These are phyloP conservation scores for Drosophila cyrtoloma DNA, from an alignment of 2,888 invertebrate species.

Conservation along the genomic window DNA sequence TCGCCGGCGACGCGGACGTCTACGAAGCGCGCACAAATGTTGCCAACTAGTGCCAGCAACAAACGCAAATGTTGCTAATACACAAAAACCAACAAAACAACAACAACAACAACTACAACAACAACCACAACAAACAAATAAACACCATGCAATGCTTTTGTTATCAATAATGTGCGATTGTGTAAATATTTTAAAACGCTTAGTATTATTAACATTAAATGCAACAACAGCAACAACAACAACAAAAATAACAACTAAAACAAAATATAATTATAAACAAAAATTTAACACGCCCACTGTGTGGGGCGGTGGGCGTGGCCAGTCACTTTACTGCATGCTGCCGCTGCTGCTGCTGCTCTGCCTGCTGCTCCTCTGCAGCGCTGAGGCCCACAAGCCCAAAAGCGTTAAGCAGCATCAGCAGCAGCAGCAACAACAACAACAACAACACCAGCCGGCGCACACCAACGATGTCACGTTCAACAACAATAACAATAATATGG, in stretches of 20 bases:
- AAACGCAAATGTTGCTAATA: constrained; percentile 54
- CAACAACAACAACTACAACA: constrained; percentile 19
- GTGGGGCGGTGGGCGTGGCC: constrained; percentile 40
- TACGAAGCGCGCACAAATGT: constrained; percentile 74
- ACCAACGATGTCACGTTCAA: constrained; percentile 59
- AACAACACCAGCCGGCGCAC: constrained; percentile 60
- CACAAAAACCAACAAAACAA: constrained; percentile 47
- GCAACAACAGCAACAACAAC: constrained; percentile 54
- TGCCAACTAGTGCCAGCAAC: constrained; percentile 68
- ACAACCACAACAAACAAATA: constrained; percentile 44
- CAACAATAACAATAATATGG: constrained; percentile 44
- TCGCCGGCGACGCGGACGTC: constrained; percentile 84
- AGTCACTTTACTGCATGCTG: constrained; percentile 44
- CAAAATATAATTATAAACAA: constrained; percentile 8
- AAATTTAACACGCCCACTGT: constrained; percentile 30
- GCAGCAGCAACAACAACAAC: constrained; percentile 51
- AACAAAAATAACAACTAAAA: constrained; percentile 28
- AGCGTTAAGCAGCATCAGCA: constrained; percentile 73
- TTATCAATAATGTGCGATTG: constrained; percentile 80
- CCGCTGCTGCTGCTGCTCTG: constrained; percentile 57
- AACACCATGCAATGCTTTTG: constrained; percentile 65
- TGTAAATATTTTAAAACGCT: constrained; percentile 80
- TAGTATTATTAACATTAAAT: constrained; percentile 79
- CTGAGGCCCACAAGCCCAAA: constrained; percentile 80
- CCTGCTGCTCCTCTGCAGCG: constrained; percentile 61